phyloP scores from a whole-genome alignment of 1,140 invertebrate species.

The Drosophila sechellia region DNA sequence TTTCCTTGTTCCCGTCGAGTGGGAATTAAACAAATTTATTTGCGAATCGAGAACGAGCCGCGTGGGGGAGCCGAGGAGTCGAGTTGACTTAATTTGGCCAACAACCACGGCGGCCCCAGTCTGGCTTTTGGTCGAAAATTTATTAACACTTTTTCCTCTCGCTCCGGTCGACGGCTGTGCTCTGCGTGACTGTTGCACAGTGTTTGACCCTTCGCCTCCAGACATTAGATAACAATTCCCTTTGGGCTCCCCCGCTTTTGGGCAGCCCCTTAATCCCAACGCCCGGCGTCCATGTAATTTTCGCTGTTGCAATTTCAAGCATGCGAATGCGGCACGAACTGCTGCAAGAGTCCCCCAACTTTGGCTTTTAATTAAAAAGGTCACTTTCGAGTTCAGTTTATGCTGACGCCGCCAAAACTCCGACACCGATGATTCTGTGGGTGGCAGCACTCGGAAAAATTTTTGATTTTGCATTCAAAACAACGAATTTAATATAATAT shows the following conservation, averaged over 20 bases:
- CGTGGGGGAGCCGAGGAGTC: slow-evolving; percentile 24
- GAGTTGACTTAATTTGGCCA: slow-evolving; percentile 73
- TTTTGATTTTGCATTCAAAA: background rate
- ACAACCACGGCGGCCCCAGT: slow-evolving; percentile 18
- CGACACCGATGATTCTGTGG: slow-evolving; percentile 23
- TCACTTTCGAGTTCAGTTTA: slow-evolving; percentile 67
- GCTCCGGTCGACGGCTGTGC: slow-evolving; percentile 22
- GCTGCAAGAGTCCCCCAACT: slow-evolving; percentile 48
- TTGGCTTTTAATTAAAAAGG: slow-evolving; percentile 78
- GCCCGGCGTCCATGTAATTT: slow-evolving; percentile 57
- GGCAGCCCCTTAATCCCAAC: slow-evolving; percentile 1
- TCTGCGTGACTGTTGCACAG: slow-evolving; percentile 75
- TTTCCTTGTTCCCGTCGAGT: slow-evolving; percentile 47
- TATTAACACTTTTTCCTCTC: slow-evolving; percentile 74
- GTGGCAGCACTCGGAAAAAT: slow-evolving; percentile 5
- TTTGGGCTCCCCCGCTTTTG: background rate
- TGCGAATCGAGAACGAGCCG: slow-evolving; percentile 60
- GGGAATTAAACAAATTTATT: slow-evolving; percentile 81
- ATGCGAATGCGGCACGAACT: slow-evolving; percentile 73
- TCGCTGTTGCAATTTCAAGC: slow-evolving; percentile 69
- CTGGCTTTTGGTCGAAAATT: slow-evolving; percentile 55
- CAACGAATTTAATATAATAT: too few relatives aligned
- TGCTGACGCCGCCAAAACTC: slow-evolving; percentile 56
- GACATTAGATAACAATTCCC: slow-evolving; percentile 72
- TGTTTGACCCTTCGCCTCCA: slow-evolving; percentile 73